These are phyloP conservation scores for Diprion similis DNA, from an alignment of 1,140 invertebrate genomes.

Conservation along the genomic window DNA sequence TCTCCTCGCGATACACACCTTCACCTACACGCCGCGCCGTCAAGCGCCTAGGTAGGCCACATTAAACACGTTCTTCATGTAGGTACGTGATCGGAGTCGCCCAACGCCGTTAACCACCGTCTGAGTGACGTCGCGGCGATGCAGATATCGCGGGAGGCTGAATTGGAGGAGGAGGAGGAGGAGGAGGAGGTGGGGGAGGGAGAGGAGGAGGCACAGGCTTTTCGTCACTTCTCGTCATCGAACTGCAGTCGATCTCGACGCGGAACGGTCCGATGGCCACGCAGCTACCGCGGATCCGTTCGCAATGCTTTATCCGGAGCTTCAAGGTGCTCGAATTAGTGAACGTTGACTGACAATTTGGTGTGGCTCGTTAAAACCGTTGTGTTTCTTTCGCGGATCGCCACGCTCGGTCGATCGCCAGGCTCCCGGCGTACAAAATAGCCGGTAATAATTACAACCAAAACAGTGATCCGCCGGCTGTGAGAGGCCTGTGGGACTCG, in stretches of 20 bases:
- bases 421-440: not conserved
- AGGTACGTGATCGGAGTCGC: slow-evolving; percentile 21
- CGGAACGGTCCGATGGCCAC: too few relatives aligned
- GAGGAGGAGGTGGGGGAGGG: slow-evolving; percentile 13
- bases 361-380: not conserved
- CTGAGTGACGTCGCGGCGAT: slow-evolving; percentile 9
- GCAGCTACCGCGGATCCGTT: too few relatives aligned
- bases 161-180: not conserved
- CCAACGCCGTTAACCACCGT: slow-evolving; percentile 34
- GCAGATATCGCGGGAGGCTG: slow-evolving; percentile 18
- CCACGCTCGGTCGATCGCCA: not conserved
- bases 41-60: slow-evolving; percentile 3
- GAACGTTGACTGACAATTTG: too few relatives aligned
- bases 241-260: too few relatives aligned
- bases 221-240: too few relatives aligned
- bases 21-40: slow-evolving; percentile 15
- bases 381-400: not conserved
- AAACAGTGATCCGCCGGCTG: not conserved
- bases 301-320: too few relatives aligned
- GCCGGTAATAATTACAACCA: not conserved
- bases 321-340: too few relatives aligned
- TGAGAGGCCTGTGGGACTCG: not conserved
- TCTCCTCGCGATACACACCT: slow-evolving; percentile 31
- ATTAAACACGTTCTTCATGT: slow-evolving; percentile 31
- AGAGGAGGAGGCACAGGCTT: too few relatives aligned